Base-by-base conservation (phyloP, 1,140 invertebrate genomes). In the Meloidogyne hapla region DNA sequence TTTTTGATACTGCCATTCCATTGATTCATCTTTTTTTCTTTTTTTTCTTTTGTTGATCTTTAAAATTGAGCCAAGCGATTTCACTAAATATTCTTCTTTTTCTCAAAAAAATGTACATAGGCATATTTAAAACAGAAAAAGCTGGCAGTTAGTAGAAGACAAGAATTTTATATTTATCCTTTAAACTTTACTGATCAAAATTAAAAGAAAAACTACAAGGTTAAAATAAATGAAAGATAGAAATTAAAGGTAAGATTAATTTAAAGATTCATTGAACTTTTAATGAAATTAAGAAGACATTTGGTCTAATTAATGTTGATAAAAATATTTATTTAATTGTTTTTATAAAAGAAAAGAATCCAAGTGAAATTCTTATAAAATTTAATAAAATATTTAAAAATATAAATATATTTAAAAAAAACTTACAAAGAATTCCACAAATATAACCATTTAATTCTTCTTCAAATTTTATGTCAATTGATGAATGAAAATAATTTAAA, bases 211-310 rank as follows among this genome's bases (percentile, higher is more conserved):
- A 18, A 2, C 4, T 1, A 48, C 18, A 48, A 48, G 15, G 15
- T 48, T 48, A 48, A 42, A 48, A 48, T 48, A 56, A 56, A 56
- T n/a, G n/a, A 56, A n/a, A 56, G n/a, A 56, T 33, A 56, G n/a
- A 56, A n/a, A 56, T 56, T n/a, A n/a, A 48, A 13, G 45, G 15
- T 48, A 18, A 48, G 13, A 18, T 18, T 48, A 48, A 45, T 45
- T 45, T 15, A 15, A 48, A 18, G 13, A 18, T 18, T 5, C 0
- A 2, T n/a, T n/a, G 6, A 6, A n/a, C n/a, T 56, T 21, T 56
- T 21, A 56, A 56, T n/a, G n/a, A 18, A 48, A 48, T 18, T 48
- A 48, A 48, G n/a, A n/a, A n/a, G 18, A 48, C 2, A 48, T 18
- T 48, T 18, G 18, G 0, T 48, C 15, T 0, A 48, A 18, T 48